These are phyloP conservation scores for Dasyornis broadbenti DNA, from an alignment of 2,113 vertebrate genomes.

Conservation along the genomic window DNA sequence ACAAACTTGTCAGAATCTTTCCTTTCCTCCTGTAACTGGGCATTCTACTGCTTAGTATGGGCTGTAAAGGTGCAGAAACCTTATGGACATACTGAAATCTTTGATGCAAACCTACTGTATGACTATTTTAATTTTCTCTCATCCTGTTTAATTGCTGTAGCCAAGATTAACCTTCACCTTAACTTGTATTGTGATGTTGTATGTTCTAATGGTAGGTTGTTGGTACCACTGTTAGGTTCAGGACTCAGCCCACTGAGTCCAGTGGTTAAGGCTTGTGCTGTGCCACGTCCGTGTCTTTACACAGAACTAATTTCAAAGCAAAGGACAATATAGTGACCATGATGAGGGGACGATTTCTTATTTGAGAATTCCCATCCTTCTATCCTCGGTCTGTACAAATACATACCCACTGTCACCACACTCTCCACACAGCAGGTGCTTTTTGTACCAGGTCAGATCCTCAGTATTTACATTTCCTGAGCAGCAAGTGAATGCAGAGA, in stretches of 20 bases:
- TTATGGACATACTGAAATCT: not conserved
- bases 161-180: not conserved
- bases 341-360: not conserved
- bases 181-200: not conserved
- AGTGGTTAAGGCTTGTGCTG: not conserved
- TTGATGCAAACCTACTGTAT: not conserved
- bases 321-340: not conserved
- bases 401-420: not conserved
- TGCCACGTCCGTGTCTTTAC: not conserved
- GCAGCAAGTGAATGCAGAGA: not conserved
- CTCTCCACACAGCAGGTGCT: rapidly evolving
- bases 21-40: not conserved
- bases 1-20: not conserved
- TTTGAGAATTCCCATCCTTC: not conserved
- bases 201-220: not conserved
- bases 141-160: not conserved
- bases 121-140: not conserved
- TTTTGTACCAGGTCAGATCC: not conserved
- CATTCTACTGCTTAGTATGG: not conserved
- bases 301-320: not conserved
- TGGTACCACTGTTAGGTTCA: rapidly evolving
- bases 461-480: not conserved
- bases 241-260: not conserved
- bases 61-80: not conserved
- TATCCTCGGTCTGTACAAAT: rapidly evolving